Evolutionary conservation across 2,113 vertebrate species (phyloP).

Genomic region (Gambusia affinis): DNA sequence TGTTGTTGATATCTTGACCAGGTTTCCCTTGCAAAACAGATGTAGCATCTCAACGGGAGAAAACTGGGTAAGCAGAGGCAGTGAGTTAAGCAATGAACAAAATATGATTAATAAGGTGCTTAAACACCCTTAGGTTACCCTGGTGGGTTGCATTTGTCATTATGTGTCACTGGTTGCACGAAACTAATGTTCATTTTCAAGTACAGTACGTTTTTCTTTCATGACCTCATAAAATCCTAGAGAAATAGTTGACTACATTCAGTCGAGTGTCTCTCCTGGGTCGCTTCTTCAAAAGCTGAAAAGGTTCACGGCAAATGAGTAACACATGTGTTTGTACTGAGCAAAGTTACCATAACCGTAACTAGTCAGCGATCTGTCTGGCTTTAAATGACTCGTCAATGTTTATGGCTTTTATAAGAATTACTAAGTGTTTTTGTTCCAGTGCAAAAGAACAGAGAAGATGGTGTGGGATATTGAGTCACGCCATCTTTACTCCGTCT

Average conservation of each 20-base stretch:
- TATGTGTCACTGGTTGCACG: too few species aligned
- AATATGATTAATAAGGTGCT: too few species aligned
- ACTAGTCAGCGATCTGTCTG: neutral
- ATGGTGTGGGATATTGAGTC: neutral
- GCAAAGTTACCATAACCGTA: neutral
- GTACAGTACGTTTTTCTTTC: too few species aligned
- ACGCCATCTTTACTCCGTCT: neutral
- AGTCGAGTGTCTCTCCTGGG: neutral
- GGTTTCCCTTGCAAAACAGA: too few species aligned
- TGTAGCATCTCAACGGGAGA: too few species aligned
- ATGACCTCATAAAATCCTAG: neutral
- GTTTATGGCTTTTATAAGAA: conserved; percentile 10
- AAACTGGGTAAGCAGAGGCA: too few species aligned
- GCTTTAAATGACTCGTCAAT: neutral
- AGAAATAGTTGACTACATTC: neutral
- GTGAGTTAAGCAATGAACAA: too few species aligned
- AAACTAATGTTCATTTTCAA: too few species aligned
- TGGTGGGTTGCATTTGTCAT: neutral
- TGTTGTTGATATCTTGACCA: too few species aligned
- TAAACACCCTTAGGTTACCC: too few species aligned
- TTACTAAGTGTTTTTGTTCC: neutral
- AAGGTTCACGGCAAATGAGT: neutral
- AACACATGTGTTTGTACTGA: neutral
- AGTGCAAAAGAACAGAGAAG: conserved; percentile 3
- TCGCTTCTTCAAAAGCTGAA: conserved; percentile 8